Conservation (phyloP, 2,888 invertebrate species). For the Emmelina monodactyla region DNA sequence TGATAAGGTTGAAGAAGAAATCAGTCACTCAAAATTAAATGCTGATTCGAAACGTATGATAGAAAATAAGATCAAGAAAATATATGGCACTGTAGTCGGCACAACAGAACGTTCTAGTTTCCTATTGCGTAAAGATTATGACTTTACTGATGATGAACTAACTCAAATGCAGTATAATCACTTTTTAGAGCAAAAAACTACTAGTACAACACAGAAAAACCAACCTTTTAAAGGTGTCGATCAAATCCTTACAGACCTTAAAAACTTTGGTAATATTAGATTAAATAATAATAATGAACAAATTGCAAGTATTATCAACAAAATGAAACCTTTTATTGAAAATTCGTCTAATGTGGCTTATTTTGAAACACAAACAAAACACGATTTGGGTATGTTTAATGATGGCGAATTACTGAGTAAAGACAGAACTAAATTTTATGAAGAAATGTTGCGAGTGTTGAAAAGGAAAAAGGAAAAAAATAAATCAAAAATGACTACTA, state of each 20-base stretch:
- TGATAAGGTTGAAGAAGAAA: conserved; percentile 36
- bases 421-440: conserved; percentile 39
- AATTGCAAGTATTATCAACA: neutral
- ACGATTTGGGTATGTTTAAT: conserved; percentile 22
- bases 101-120: conserved; percentile 12
- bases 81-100: conserved; percentile 30
- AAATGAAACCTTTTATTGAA: neutral
- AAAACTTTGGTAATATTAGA: no score
- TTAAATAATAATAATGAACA: no score
- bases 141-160: no score
- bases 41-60: conserved; percentile 32
- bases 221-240: no score
- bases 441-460: conserved; percentile 35
- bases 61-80: conserved; percentile 38
- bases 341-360: neutral
- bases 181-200: no score
- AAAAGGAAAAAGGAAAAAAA: conserved; percentile 25
- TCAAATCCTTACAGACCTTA: no score
- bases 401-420: no score
- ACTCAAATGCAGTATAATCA: no score
- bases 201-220: no score
- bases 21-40: conserved; percentile 29
- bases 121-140: no score
- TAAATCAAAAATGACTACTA: neutral
- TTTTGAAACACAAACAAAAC: conserved; percentile 9